These are phyloP conservation scores for Camelus bactrianus DNA, from an alignment of 2,113 vertebrate species.

Conservation along the genomic window DNA sequence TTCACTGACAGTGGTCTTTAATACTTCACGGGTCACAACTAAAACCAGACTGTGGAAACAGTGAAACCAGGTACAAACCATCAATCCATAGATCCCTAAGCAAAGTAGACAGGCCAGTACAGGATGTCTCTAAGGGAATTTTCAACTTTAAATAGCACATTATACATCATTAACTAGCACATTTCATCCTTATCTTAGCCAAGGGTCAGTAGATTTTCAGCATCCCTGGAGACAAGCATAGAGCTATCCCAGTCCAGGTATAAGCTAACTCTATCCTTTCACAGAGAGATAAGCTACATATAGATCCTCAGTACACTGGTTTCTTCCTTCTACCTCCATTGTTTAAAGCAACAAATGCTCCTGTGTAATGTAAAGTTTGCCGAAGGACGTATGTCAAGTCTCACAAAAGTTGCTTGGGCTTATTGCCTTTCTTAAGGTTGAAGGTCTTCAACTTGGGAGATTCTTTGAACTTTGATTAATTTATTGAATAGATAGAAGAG, in stretches of 20 bases:
- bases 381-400: neutral
- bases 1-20: neutral
- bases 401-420: neutral
- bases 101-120: neutral
- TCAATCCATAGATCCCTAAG: neutral
- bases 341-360: neutral
- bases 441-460: conserved; percentile 5
- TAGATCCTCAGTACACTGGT: neutral
- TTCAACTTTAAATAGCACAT: conserved; percentile 29
- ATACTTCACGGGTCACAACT: neutral
- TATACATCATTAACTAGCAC: conserved; percentile 29
- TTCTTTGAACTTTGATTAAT: conserved; percentile 55
- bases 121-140: neutral
- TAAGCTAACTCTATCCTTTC: neutral
- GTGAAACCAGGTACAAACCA: neutral
- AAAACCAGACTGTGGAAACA: neutral
- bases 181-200: neutral
- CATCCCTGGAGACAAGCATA: neutral
- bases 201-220: neutral
- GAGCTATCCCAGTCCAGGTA: neutral
- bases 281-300: neutral
- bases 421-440: conserved; percentile 26
- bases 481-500: conserved; percentile 34
- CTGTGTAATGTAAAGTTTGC: neutral
- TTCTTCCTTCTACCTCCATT: neutral